Base-by-base conservation (phyloP, 2,888 invertebrate genomes). In the Adela reaumurella region DNA sequence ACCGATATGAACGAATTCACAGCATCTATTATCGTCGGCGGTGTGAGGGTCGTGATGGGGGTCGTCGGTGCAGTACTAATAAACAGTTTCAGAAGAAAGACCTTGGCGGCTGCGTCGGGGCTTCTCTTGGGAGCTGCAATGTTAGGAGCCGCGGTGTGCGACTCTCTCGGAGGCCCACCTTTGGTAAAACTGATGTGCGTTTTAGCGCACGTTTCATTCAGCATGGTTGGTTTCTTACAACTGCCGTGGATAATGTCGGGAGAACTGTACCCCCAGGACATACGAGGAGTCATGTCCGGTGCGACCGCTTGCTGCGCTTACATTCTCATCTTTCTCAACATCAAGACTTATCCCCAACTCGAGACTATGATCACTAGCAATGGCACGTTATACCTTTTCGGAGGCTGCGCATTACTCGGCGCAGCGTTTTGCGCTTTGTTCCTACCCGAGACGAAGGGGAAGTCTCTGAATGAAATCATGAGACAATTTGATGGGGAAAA, bases 191-290 rank as follows among this genome's bases (percentile, higher is more conserved):
- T 88, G 2, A 70, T 84, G 0, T 87, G 87, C 54, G 78, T 89
- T 1, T 66, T 88, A 20, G 69, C 84, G 16, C 88, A 89, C 61
- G 88, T 89, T 0, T 83, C 85, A 1, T 86, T 86, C 58, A 87
- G 87, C 52, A 89, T 88, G 88, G 78, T 88, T 1, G 89, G 89
- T 0, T 88, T 87, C 64, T 64, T 89, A 1, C 89, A 88, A 19
- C 70, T 89, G 3, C 89, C 89, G 0, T 89, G 88, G 87, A 84
- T 89, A 20, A 84, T 89, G 83, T 87, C 85, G 0, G 88, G 88
- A 1, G 89, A 89, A 59, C 61, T 89, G 43, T 89, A 88, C 57
- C 87, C 88, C 2, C 74, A 87, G 53, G 81, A 83, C 50, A 85
- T 87, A 2, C 70, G 89, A 55, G 86, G 88, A 0, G 81, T 87